Evolutionary conservation across 2,113 vertebrate genomes (phyloP), one percentile per base, ranked within the genome.

Genomic region (Pimephales promelas): DNA sequence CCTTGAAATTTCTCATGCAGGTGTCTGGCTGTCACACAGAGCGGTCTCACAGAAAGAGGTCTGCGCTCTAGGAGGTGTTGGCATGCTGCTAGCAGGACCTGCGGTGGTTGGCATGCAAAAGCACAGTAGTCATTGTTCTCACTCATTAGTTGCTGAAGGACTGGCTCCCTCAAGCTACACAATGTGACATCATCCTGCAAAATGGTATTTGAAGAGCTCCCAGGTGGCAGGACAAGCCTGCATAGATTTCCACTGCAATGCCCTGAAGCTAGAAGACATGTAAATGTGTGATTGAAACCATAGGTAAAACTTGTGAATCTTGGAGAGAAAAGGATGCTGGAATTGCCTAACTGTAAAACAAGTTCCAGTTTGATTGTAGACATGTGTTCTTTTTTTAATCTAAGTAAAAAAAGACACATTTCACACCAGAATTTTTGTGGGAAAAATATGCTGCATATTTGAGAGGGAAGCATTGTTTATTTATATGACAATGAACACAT

Each of bases 251-350:
- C 54, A 64, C 18, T 70, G 40, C 64, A 71, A 87, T 78, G 59
- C 57, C 77, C 75, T 86, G 54, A 78, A 85, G 85, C 52, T 56
- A 79, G 62, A 61, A 71, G 70, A 40, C 80, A 83, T 68, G 43
- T 34, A 57, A 84, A 78, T 72, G 49, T 49, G 40, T 62, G 72
- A 84, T 56, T 88, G 80, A 87, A 89, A 74, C 77, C 86, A 86
- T 64, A n/a, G 79, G 14, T 78, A 45, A 73, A 61, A 56, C 70
- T 47, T 79, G 82, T 81, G 72, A 22, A 89, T 83, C 10, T 83
- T 68, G 31, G 9, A 68, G 31, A 68, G 34, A 64, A 47, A 71
- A 62, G 16, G 45, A 49, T 79, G 66, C 83, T 85, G 71, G 64
- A 83, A 80, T 86, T 84, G 62, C 40, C 31, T 80, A n/a, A 54